Evolutionary conservation across 2,888 invertebrate species (phyloP), one percentile per base, ranked within the genome.

Genomic region (Meiosimyza decipiens): DNA sequence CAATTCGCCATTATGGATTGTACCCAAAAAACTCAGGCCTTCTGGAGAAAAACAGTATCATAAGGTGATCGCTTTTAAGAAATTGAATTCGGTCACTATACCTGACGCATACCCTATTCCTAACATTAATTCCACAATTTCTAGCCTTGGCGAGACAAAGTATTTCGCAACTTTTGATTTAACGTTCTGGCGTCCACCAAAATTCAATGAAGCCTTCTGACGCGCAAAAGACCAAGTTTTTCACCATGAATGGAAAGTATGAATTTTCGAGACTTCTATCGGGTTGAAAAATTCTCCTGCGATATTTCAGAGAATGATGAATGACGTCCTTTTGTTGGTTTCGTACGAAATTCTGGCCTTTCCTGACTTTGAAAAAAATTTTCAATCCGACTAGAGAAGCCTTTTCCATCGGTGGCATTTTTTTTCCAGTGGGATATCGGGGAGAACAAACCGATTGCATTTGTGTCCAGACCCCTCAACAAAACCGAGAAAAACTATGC

Each of bases 1-100:
- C 28, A 28, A 28, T 28, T 28, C 28, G 4, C 28, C 28, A 4
- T 3, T 28, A 28, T 28, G 28, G 3, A 28, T 28, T 28, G 28
- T 4, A 28, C 28, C 28, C 4, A 28, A 28, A 4, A 28, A 28
- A 28, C 80, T 60, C 80, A 80, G 77, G 18, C 72, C 75, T 3
- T 62, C 71, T 12, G 77, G 75, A 0, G 72, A 76, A 33, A 78
- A 75, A 51, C 77, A 77, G 33, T 77, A 74, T 18, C 51, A 78
- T n/a, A 70, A 78, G 68, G 77, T 76, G 2, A 74, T 76, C 9
- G 79, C 78, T 28, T 79, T 68, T 7, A 79, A 79, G n/a, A 68
- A 74, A 22, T 40, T 77, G 16, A 78, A 79, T 52, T 59, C 77
- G 3, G 74, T 78, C 3, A 80, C 76, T 0, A 73, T 75, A 9